These are phyloP conservation scores for Stegastes partitus DNA, from an alignment of 2,113 vertebrate genomes.

Conservation along the genomic window DNA sequence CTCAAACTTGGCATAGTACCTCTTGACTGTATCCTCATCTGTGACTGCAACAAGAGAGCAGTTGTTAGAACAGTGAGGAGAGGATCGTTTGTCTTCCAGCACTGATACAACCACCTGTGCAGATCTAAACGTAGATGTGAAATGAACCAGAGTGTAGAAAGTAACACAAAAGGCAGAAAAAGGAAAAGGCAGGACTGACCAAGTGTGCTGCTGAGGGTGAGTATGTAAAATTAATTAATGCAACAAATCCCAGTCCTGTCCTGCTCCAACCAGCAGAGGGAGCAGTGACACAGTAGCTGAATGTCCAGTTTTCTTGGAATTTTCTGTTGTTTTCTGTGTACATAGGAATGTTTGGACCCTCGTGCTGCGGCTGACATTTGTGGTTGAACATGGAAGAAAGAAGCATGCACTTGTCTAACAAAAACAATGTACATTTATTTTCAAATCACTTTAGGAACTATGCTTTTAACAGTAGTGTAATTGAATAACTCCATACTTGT, in stretches of 20 bases:
- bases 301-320: neutral
- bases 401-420: too few species aligned
- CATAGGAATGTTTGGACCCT: too few species aligned
- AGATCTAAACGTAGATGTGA: neutral
- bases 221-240: neutral
- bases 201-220: neutral
- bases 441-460: too few species aligned
- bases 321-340: too few species aligned
- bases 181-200: neutral
- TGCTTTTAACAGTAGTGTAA: too few species aligned
- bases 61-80: neutral
- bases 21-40: conserved; percentile 96
- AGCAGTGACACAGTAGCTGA: conserved; percentile 15
- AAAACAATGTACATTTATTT: too few species aligned
- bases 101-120: neutral
- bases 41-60: conserved; percentile 84
- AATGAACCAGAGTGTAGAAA: neutral
- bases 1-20: conserved; percentile 99
- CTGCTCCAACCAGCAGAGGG: conserved; percentile 37
- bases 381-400: too few species aligned
- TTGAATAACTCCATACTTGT: too few species aligned
- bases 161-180: neutral
- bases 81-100: neutral
- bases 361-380: too few species aligned
- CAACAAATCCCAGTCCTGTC: neutral